Conservation (phyloP, 2,113 vertebrate genomes). For the Drymodes brunneopygia region DNA sequence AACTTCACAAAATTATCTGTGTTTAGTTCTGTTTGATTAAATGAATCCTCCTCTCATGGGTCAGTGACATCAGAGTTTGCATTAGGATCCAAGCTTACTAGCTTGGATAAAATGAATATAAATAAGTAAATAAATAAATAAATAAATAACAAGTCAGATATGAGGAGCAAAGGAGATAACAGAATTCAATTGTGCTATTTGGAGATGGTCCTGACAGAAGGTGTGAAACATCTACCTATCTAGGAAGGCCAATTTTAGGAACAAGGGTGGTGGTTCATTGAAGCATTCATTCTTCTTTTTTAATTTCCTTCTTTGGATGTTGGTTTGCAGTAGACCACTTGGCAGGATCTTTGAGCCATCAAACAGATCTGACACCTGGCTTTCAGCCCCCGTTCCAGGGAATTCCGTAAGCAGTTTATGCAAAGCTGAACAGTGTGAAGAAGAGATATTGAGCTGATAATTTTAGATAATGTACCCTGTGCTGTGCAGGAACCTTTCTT, state of each 20-base stretch:
- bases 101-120: conserved; percentile 1
- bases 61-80: not conserved
- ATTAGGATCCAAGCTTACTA: not conserved
- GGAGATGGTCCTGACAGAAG: conserved; percentile 57
- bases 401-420: not conserved
- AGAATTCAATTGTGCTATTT: conserved; percentile 64
- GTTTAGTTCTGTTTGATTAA: not conserved
- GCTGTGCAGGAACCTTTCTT: not conserved
- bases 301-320: conserved; percentile 59
- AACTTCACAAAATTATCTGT: not conserved
- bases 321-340: conserved; percentile 42
- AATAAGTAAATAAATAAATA: not conserved
- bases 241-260: conserved; percentile 35
- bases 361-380: conserved; percentile 41
- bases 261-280: not conserved
- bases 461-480: not conserved
- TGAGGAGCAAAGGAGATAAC: conserved; percentile 37
- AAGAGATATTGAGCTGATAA: not conserved
- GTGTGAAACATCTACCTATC: conserved; percentile 22
- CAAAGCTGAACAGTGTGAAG: not conserved
- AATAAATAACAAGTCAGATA: not conserved
- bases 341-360: conserved; percentile 35
- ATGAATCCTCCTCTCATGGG: not conserved
- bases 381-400: not conserved
- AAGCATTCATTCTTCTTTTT: conserved; percentile 64